A percentile compares a stretch with the other conserved stretches of the same genome.
phyloP scores from a whole-genome alignment of 2,113 vertebrate genomes.

The Tichodroma muraria region DNA sequence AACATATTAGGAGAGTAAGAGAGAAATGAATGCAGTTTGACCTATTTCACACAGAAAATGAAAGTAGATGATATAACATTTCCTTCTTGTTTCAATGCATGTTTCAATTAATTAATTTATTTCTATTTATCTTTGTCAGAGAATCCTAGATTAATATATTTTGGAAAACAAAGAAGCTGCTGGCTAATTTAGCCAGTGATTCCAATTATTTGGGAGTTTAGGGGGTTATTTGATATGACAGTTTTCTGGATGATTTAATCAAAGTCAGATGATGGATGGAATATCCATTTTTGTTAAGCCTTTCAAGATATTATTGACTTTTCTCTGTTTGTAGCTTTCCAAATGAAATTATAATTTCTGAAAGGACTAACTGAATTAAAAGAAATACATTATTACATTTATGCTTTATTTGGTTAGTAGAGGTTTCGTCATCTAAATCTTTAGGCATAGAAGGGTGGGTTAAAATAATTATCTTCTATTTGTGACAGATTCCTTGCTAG shows the following conservation, averaged over 20 bases:
- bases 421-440: not conserved
- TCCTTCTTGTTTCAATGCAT: not conserved
- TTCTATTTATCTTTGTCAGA: not conserved
- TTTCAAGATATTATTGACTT: not conserved
- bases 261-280: not conserved
- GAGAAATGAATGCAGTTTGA: not conserved
- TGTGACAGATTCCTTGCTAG: not conserved
- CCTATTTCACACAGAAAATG: not conserved
- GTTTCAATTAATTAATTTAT: not conserved
- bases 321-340: not conserved
- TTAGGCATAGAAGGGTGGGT: not conserved
- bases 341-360: not conserved
- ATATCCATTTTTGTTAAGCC: not conserved
- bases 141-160: not conserved
- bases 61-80: not conserved
- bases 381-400: not conserved
- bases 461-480: not conserved
- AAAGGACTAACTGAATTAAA: not conserved
- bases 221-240: not conserved
- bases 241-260: not conserved
- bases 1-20: not conserved
- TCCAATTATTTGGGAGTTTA: not conserved
- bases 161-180: not conserved
- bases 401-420: not conserved
- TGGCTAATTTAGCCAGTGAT: not conserved